These are phyloP conservation scores for Diglossa cyanea DNA, from an alignment of 2,797 vertebrate genomes.

Conservation along the genomic window DNA sequence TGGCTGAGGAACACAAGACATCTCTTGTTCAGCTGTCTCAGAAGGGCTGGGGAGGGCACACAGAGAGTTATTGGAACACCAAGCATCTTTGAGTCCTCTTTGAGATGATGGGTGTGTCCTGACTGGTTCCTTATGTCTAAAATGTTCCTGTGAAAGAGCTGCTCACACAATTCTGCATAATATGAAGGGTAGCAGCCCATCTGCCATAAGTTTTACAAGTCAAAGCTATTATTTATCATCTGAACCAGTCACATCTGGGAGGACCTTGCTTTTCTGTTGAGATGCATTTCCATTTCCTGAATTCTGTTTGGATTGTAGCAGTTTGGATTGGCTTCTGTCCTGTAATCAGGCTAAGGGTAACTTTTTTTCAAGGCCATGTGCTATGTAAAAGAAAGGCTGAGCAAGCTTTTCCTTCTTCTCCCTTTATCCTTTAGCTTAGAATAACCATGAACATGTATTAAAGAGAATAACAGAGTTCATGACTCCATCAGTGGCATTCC, in stretches of 20 bases:
- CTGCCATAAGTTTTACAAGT: not conserved
- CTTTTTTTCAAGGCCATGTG: not conserved
- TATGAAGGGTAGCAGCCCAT: not conserved
- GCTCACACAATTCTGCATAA: not conserved
- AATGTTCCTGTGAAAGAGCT: not conserved
- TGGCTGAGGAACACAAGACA: not conserved
- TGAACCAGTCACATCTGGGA: not conserved
- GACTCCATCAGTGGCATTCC: not conserved
- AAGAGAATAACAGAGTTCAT: not conserved
- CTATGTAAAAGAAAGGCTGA: not conserved
- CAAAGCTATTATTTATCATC: not conserved
- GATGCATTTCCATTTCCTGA: not conserved
- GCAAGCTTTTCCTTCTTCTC: not conserved
- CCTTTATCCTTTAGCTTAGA: not conserved
- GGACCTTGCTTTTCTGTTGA: not conserved
- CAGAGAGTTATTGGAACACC: not conserved
- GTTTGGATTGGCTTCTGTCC: not conserved
- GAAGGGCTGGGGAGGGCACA: rapidly evolving
- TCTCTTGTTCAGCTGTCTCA: not conserved
- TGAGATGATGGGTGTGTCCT: not conserved
- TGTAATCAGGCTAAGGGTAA: not conserved
- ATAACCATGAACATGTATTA: not conserved
- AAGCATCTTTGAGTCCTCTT: not conserved
- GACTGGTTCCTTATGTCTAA: not conserved
- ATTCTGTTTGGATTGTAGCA: not conserved